phyloP scores from a whole-genome alignment of 2,797 vertebrate species.

The Sebastes trivittatus region DNA sequence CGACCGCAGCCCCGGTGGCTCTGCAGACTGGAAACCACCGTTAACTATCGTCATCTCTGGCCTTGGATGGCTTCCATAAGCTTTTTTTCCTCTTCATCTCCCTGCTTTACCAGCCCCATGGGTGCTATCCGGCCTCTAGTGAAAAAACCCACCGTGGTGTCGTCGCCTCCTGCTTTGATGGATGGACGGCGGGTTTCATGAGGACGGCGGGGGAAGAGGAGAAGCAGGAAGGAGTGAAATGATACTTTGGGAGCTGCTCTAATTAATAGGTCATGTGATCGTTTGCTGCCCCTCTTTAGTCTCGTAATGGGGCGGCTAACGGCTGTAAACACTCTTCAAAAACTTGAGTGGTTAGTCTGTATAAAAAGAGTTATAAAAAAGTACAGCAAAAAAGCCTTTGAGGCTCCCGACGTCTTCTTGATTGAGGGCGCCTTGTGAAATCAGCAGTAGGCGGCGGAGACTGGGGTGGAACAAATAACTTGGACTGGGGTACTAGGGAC shows the following conservation, averaged over 20 bases:
- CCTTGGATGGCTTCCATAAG: constrained; percentile 16
- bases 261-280: constrained; percentile 11
- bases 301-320: not conserved
- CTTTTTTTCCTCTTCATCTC: constrained; percentile 30
- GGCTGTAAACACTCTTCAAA: constrained; percentile 24
- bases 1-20: not conserved
- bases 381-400: not conserved
- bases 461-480: constrained; percentile 42
- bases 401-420: constrained; percentile 24
- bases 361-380: constrained; percentile 26
- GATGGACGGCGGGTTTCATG: constrained; percentile 14
- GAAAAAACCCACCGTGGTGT: constrained; percentile 47
- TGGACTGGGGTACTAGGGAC: not conserved
- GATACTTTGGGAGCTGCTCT: not conserved
- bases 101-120: constrained; percentile 42
- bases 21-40: constrained; percentile 50
- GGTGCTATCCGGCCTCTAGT: constrained; percentile 13
- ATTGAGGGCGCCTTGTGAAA: constrained; percentile 36
- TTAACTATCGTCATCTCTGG: constrained; percentile 36
- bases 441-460: constrained; percentile 27
- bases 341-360: not conserved
- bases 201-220: not conserved
- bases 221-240: not conserved
- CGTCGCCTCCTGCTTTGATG: constrained; percentile 37
- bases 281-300: constrained; percentile 11